Conservation (phyloP, 2,797 vertebrate genomes). For the Jordanella pulchra region DNA sequence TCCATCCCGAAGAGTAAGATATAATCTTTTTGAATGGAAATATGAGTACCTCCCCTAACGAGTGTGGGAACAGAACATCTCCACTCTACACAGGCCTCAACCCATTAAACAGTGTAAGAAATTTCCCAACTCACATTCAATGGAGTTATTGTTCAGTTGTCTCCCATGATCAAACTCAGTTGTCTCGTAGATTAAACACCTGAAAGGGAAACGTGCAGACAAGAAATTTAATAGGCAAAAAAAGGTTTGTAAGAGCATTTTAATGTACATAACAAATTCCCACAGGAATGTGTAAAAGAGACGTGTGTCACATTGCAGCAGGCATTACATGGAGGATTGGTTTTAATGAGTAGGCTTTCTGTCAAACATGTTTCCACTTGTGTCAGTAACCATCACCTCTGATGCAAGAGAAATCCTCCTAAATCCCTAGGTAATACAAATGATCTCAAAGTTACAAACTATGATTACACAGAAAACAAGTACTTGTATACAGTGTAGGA, state of each 20-base stretch:
- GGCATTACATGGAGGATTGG: constrained; percentile 8
- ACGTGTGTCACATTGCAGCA: neutral
- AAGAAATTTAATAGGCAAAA: neutral
- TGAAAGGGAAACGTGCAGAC: constrained; percentile 12
- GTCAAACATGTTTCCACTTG: constrained; percentile 7
- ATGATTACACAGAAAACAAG: neutral
- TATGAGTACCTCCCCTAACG: neutral
- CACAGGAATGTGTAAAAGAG: constrained; percentile 15
- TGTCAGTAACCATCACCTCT: neutral
- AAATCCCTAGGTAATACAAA: neutral
- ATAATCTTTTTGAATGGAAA: constrained; percentile 12
- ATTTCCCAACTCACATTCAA: neutral
- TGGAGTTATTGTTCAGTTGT: constrained; percentile 4
- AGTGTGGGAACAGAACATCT: neutral
- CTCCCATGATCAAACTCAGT: neutral
- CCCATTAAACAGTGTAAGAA: neutral
- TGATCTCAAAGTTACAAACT: neutral
- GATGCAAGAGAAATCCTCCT: neutral
- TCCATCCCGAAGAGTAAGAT: constrained; percentile 4
- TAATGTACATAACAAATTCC: neutral
- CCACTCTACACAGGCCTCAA: constrained; percentile 9
- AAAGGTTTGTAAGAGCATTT: neutral
- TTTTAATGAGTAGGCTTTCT: constrained; percentile 15
- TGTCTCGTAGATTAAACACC: constrained; percentile 4
- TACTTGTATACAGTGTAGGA: neutral